phyloP scores from a whole-genome alignment of 2,797 vertebrate genomes.

The Pseudochromis fuscus region DNA sequence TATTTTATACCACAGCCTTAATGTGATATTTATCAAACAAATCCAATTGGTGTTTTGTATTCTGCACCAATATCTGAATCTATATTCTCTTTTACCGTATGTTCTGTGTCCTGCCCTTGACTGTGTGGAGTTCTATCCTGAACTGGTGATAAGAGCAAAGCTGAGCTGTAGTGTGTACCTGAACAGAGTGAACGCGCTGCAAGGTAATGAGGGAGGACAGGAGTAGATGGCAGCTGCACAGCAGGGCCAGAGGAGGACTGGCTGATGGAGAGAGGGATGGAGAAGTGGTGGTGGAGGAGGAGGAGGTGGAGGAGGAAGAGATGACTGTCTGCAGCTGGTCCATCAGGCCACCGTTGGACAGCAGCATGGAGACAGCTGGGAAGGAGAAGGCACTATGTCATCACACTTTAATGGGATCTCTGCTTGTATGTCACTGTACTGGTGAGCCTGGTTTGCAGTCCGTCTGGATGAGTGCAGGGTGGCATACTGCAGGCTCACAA shows the following conservation, averaged over 20 bases:
- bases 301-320: conserved; percentile 67
- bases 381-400: conserved; percentile 55
- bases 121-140: conserved; percentile 32
- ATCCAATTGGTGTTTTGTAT: conserved; percentile 43
- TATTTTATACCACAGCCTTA: conserved; percentile 24
- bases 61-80: conserved; percentile 29
- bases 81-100: not conserved
- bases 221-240: conserved; percentile 90
- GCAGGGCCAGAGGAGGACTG: conserved; percentile 75
- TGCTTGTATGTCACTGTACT: conserved; percentile 11
- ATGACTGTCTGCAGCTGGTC: conserved; percentile 90
- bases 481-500: conserved; percentile 8
- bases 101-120: conserved; percentile 51
- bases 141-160: conserved; percentile 59
- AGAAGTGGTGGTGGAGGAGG: conserved; percentile 71
- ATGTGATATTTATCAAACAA: conserved; percentile 26
- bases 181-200: conserved; percentile 85
- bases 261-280: conserved; percentile 52
- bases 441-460: conserved; percentile 30
- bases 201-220: conserved; percentile 88
- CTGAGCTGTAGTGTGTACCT: conserved; percentile 84
- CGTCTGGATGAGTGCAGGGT: conserved; percentile 33
- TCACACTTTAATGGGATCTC: conserved; percentile 40
- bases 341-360: conserved; percentile 89
- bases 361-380: conserved; percentile 90